Evolutionary conservation across 2,888 invertebrate genomes (phyloP).

Genomic region (Miltochrista miniata): DNA sequence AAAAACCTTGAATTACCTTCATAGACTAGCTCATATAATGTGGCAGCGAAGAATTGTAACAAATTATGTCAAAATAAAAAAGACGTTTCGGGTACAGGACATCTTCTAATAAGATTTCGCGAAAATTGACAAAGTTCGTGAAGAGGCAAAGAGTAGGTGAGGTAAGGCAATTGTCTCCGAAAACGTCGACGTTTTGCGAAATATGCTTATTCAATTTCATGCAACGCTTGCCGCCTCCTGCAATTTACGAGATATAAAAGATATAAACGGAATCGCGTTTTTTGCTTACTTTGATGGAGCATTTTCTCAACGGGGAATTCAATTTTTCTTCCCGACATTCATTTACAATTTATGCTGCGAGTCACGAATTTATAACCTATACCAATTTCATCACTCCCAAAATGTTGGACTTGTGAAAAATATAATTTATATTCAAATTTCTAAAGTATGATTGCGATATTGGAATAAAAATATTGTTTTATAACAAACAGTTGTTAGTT

Average conservation of each 20-base stretch:
- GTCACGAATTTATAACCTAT: slow-evolving; percentile 58
- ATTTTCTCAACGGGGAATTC: slow-evolving; percentile 81
- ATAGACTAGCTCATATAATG: too few species aligned
- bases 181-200: slow-evolving; percentile 84
- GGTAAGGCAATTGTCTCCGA: slow-evolving; percentile 84
- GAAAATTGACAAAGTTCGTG: slow-evolving; percentile 83
- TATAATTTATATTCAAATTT: slow-evolving; percentile 31
- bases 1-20: too few species aligned
- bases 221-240: slow-evolving; percentile 84
- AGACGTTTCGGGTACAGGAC: slow-evolving; percentile 65
- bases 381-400: slow-evolving; percentile 36
- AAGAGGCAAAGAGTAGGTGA: slow-evolving; percentile 80
- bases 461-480: slow-evolving; percentile 38
- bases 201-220: slow-evolving; percentile 85
- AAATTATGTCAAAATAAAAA: slow-evolving; percentile 51
- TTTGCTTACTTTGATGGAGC: slow-evolving; percentile 83
- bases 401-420: slow-evolving; percentile 19
- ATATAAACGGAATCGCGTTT: slow-evolving; percentile 84
- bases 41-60: slow-evolving; percentile 26
- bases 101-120: slow-evolving; percentile 78
- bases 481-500: slow-evolving; percentile 61
- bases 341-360: slow-evolving; percentile 71
- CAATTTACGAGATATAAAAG: slow-evolving; percentile 84
- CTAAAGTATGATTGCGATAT: slow-evolving; percentile 7
- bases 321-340: slow-evolving; percentile 76